Conservation (phyloP, 2,797 vertebrate species). For the Sarcoramphus papa region DNA sequence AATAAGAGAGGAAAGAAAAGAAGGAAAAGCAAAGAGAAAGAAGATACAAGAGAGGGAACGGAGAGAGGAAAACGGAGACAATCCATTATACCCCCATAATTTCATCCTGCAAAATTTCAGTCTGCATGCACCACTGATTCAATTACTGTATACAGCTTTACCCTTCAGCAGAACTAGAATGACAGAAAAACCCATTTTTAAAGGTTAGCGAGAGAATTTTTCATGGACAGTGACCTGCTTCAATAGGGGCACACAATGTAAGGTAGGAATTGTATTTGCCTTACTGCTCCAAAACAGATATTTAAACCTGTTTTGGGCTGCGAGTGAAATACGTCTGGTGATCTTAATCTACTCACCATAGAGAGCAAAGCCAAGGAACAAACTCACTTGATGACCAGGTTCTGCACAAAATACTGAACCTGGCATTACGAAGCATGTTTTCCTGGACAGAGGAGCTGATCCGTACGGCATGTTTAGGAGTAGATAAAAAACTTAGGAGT, state of each 20-base stretch:
- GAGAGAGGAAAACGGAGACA: background rate
- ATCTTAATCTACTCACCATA: constrained; percentile 17
- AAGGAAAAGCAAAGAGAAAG: background rate
- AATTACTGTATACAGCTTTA: constrained; percentile 42
- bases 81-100: background rate
- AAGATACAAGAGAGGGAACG: background rate
- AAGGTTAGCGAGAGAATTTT: constrained; percentile 51
- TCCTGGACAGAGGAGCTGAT: background rate
- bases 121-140: constrained; percentile 40
- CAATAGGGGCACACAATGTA: background rate
- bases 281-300: background rate
- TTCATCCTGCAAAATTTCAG: constrained; percentile 21
- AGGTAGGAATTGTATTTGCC: background rate
- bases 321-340: background rate
- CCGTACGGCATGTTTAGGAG: background rate
- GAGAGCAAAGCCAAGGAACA: background rate
- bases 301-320: background rate
- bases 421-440: background rate
- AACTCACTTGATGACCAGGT: background rate
- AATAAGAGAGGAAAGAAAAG: background rate
- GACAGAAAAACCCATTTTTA: constrained; percentile 41
- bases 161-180: constrained; percentile 41
- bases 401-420: background rate
- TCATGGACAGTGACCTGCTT: constrained; percentile 31
- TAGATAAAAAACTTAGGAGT: background rate